Base-by-base conservation (phyloP, 2,113 vertebrate genomes). In the Brienomyrus longianalis region DNA sequence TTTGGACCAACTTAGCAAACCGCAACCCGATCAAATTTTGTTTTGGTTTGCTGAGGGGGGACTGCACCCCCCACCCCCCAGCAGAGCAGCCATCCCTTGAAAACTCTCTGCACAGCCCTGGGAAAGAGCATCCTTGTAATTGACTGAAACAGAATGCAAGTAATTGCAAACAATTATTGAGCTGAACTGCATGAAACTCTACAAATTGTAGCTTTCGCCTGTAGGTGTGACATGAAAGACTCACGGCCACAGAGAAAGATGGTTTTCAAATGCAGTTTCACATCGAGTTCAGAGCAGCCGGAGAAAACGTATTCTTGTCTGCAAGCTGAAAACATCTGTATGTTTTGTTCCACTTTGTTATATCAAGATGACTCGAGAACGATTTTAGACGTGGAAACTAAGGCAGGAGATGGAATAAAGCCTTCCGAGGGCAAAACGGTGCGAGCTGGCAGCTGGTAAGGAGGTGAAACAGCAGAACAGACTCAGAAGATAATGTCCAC, bases 151-250 rank as follows among this genome's bases (percentile, higher is more conserved):
- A 19, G 15, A 80, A 80, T 39, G 11, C 35, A 43, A 80, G 74
- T 80, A 80, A 89, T 74, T 54, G 66, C 48, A 89, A 83, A 31
- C 51, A 83, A 89, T 89, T 83, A 83, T 23, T 56, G 47, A 54
- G 45, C 51, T 51, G 80, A 89, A 66, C 48, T 48, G 52, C 66
- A 54, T 83, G 74, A 39, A 43, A 77, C 74, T 84, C 35, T n/a
- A 8, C 21, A 47, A 84, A 47, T 10, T 48, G 43, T 47, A 48
- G 21, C 47, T 84, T 48, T 48, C 43, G 19, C 80, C 80, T 1
- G 43, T 47, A 23, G 45, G 83, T 23, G 39, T 21, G 45, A 84
- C 83, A 84, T 23, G 43, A 48, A 80, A 43, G 35, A 19, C 35
- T 17, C 19, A 3, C 39, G 19, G 77, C 77, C 43, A 47, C 43